phyloP scores from a whole-genome alignment of 2,113 vertebrate genomes.

The Papio anubis region DNA sequence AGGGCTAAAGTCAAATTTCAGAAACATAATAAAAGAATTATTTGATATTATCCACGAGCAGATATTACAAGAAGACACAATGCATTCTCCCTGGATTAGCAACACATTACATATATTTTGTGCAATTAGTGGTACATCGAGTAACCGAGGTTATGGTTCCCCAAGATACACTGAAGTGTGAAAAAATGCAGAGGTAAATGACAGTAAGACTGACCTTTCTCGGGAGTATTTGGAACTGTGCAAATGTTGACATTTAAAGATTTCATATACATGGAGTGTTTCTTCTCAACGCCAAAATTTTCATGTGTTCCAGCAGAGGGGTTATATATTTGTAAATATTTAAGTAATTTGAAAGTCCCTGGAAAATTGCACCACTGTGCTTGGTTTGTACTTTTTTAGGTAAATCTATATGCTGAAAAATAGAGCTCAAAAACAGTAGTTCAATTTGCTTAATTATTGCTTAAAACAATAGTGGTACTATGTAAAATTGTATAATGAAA shows the following conservation, averaged over 20 bases:
- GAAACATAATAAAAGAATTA: constrained; percentile 97
- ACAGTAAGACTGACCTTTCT: constrained; percentile 77
- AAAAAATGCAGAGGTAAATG: constrained; percentile 43
- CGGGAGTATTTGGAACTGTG: constrained; percentile 83
- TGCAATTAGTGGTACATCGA: constrained; percentile 94
- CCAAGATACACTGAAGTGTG: constrained; percentile 80
- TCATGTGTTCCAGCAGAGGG: constrained; percentile 83
- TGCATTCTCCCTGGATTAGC: constrained; percentile 90
- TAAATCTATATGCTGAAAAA: constrained; percentile 71
- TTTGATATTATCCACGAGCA: constrained; percentile 97
- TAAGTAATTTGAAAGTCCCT: constrained; percentile 86
- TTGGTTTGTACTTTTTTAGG: constrained; percentile 82
- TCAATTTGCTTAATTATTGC: constrained; percentile 66
- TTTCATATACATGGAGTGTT: constrained; percentile 28
- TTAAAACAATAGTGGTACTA: constrained; percentile 33
- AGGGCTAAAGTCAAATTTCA: constrained; percentile 95
- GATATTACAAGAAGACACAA: constrained; percentile 94
- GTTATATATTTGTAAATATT: constrained; percentile 80
- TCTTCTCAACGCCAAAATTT: constrained; percentile 29
- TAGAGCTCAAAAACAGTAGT: constrained; percentile 58
- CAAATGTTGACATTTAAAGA: constrained; percentile 56
- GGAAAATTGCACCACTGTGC: constrained; percentile 82
- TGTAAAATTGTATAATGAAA: constrained; percentile 86
- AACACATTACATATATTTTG: constrained; percentile 96
- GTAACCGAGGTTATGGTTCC: constrained; percentile 86